Evolutionary conservation across 2,113 vertebrate species (phyloP), one percentile per base, ranked within the genome.

Genomic region (Pardalotus punctatus): DNA sequence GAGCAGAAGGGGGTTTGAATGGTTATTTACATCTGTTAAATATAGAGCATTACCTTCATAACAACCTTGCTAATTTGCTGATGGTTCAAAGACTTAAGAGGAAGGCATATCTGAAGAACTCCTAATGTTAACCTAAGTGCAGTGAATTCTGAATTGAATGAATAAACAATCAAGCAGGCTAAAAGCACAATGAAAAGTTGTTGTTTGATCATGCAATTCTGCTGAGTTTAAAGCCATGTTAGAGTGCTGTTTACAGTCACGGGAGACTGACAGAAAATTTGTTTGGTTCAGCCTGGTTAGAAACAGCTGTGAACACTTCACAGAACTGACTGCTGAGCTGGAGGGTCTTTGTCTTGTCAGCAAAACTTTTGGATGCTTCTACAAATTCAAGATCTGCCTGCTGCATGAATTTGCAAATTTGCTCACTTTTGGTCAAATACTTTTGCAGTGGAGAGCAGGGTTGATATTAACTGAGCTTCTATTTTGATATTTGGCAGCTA

Each of bases 271-370:
- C 12, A 4, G 83, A 90, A 92, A 88, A 90, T 72, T 69, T 85
- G 22, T 79, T 95, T 82, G 58, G 58, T 95, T 94, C 67, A 92
- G 90, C 31, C 33, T 86, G 85, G 74, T 14, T 88, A 53, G 79
- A 94, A 94, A 85, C 95, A 96, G 85, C 92, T 96, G 95, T 72
- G 80, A 97, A 58, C 88, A 94, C 85, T 97, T 93, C 57, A 97
- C 57, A 90, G 62, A 92, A 54, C 1, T 92, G 79, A 57, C 79
- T 88, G 54, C 54, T 93, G 88, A 86, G 67, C 57, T 97, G 38
- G 25, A 95, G 66, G 7, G 40, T 42, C n/a, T 76, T 76, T 16
- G 5, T 94, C 90, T 93, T 92, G 54, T 90, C 85, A 94, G 85
- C 71, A 86, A 69, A 60, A 90, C 45, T 80, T 92, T 91, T 64